Percentiles rank a stretch among this genome's conserved stretches.
Conservation (phyloP, 2,888 invertebrate species). For the Troglohyphantes excavatus region DNA sequence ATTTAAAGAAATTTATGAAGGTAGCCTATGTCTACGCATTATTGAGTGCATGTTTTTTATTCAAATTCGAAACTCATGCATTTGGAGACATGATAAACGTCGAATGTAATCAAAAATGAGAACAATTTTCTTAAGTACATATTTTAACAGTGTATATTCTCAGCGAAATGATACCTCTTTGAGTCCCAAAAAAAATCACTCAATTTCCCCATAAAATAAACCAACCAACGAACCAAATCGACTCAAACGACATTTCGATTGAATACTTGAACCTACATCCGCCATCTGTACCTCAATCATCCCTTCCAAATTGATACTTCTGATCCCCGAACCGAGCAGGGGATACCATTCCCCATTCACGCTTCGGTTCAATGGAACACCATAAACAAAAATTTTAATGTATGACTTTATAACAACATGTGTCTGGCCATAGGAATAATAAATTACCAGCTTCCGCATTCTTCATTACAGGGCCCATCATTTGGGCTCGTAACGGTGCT, state of each 20-base stretch:
- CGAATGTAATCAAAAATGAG: no score
- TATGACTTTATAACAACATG: conserved; percentile 16
- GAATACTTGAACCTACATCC: not conserved
- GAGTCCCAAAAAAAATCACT: not conserved
- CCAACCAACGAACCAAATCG: not conserved
- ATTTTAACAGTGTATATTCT: not conserved
- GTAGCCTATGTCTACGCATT: no score
- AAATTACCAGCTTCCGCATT: conserved; percentile 68
- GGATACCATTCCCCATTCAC: not conserved
- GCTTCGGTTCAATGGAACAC: not conserved
- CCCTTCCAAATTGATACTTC: not conserved
- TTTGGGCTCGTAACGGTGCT: conserved; percentile 66
- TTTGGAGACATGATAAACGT: no score
- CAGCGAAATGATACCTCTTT: not conserved
- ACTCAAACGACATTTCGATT: not conserved
- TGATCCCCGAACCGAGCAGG: not conserved
- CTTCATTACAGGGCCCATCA: conserved; percentile 34
- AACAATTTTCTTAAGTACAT: no score
- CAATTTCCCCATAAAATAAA: not conserved
- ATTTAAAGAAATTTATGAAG: no score
- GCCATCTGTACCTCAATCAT: not conserved
- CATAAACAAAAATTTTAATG: not conserved
- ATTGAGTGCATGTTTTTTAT: no score
- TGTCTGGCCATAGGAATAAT: conserved; percentile 6
- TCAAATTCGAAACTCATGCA: no score